Evolutionary conservation across 2,888 invertebrate genomes (phyloP).

Genomic region (Schizaphis graminum): DNA sequence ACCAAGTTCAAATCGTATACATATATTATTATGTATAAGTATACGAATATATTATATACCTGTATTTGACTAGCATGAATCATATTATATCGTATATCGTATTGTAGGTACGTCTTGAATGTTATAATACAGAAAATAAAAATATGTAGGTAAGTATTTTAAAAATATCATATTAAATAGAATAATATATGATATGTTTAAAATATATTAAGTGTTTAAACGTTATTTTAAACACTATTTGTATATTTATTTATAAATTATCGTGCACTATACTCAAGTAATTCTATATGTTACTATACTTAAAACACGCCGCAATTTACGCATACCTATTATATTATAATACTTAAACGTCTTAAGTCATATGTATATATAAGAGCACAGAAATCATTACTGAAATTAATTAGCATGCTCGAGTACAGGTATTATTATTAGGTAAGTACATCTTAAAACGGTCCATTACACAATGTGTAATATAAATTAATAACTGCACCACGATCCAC

Average conservation of each 20-base stretch:
- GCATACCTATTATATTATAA: background rate
- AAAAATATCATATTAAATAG: too few species aligned
- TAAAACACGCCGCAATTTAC: background rate
- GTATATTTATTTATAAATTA: background rate
- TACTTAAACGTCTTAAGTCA: background rate
- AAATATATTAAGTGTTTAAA: background rate
- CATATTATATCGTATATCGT: background rate
- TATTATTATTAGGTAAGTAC: background rate
- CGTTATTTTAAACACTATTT: background rate
- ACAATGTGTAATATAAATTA: background rate
- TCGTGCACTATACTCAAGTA: background rate
- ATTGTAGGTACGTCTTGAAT: background rate
- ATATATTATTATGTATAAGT: background rate
- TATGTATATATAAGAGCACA: background rate
- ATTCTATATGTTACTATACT: background rate
- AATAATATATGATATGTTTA: background rate
- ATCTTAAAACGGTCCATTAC: background rate
- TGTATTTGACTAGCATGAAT: conserved; percentile 30
- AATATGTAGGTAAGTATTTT: background rate
- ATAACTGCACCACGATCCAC: background rate
- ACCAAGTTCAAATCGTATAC: background rate
- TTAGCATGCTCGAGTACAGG: background rate
- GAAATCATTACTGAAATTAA: background rate
- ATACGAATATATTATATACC: background rate
- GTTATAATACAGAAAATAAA: background rate